phyloP scores from a whole-genome alignment of 2,888 invertebrate genomes.

The Drosophila recens region DNA sequence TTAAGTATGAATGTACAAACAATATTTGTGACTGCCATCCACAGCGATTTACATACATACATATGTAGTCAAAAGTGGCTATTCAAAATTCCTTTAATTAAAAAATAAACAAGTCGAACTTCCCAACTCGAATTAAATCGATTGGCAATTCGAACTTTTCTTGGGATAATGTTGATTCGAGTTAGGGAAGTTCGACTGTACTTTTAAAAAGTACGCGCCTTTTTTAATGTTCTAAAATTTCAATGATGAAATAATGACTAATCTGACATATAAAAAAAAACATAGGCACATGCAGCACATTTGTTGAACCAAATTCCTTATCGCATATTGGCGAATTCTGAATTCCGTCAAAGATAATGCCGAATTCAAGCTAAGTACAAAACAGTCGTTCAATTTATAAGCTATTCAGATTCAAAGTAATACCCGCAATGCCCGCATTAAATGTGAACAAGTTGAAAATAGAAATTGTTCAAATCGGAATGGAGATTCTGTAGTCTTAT shows the following conservation, averaged over 20 bases:
- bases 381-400: not conserved
- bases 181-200: too few species aligned
- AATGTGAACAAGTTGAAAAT: too few species aligned
- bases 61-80: too few species aligned
- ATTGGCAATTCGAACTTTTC: too few species aligned
- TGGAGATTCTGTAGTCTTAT: conserved; percentile 10
- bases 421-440: not conserved
- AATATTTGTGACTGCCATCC: too few species aligned
- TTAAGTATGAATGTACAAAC: too few species aligned
- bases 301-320: not conserved
- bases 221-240: not conserved
- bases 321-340: not conserved
- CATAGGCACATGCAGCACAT: not conserved
- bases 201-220: too few species aligned
- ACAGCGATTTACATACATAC: too few species aligned
- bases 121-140: too few species aligned
- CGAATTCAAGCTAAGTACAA: not conserved
- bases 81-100: too few species aligned
- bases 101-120: too few species aligned
- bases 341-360: not conserved
- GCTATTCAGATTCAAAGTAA: not conserved
- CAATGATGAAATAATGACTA: not conserved
- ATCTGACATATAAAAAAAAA: not conserved
- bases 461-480: not conserved
- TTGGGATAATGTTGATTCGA: too few species aligned